phyloP scores from a whole-genome alignment of 2,797 vertebrate genomes.

The Gadopsis bispinosus region DNA sequence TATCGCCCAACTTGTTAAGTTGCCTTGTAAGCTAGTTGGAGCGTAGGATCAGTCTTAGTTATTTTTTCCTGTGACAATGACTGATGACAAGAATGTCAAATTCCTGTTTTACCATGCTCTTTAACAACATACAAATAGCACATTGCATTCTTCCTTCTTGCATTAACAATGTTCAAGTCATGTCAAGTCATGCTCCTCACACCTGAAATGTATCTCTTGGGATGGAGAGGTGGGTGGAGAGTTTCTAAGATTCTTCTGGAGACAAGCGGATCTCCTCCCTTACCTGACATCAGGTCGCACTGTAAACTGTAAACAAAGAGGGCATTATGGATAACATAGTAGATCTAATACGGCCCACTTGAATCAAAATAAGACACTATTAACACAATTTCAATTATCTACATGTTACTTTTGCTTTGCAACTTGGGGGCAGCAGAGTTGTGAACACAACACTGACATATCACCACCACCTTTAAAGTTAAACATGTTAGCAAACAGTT shows the following conservation, averaged over 20 bases:
- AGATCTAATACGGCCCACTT: not conserved
- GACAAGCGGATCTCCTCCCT: not conserved
- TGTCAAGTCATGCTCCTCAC: not conserved
- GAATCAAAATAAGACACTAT: not conserved
- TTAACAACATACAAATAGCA: not conserved
- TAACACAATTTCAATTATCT: no score
- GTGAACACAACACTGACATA: not conserved
- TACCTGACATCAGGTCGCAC: not conserved
- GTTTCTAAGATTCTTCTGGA: not conserved
- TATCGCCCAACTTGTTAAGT: not conserved
- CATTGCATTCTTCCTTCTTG: not conserved
- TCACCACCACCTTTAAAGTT: not conserved
- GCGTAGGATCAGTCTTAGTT: not conserved
- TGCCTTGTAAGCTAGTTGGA: not conserved
- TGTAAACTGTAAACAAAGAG: not conserved
- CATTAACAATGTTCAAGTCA: not conserved
- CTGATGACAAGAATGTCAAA: not conserved
- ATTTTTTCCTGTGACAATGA: not conserved
- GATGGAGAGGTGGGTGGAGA: not conserved
- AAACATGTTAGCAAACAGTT: not conserved
- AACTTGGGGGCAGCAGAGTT: not conserved
- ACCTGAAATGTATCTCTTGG: not conserved
- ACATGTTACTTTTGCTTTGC: not conserved
- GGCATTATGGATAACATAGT: not conserved
- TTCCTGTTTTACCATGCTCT: not conserved